These are phyloP conservation scores for Gadus macrocephalus DNA, from an alignment of 2,113 vertebrate species.

Conservation along the genomic window DNA sequence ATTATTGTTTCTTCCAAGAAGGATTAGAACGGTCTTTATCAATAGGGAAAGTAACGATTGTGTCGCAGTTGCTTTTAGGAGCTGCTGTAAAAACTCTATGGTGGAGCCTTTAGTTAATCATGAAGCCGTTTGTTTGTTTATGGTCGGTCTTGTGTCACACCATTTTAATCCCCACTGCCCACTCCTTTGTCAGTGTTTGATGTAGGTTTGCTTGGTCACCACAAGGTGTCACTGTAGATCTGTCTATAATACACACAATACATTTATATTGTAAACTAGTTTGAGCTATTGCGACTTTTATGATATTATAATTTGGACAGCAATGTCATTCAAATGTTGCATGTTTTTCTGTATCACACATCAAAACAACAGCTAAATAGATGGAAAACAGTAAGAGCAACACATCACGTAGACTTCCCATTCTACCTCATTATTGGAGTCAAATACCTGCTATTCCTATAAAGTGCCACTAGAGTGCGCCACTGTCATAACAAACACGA, in stretches of 20 bases:
- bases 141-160: no score
- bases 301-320: no score
- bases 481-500: slow-evolving; percentile 20
- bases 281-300: no score
- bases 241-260: neutral
- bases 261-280: neutral
- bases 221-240: slow-evolving; percentile 38
- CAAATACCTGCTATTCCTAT: neutral
- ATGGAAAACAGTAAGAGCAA: neutral
- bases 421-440: neutral
- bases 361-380: neutral
- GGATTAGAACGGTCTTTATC: no score
- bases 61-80: no score
- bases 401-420: neutral
- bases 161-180: slow-evolving; percentile 5
- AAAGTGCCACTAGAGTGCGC: slow-evolving; percentile 44
- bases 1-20: no score
- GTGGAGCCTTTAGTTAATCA: no score
- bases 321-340: no score
- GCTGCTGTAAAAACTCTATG: no score
- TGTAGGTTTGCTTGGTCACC: slow-evolving; percentile 14
- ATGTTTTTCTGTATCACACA: no score
- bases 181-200: neutral
- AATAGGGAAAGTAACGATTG: no score
- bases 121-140: no score